Evolutionary conservation across 1,140 invertebrate species (phyloP).

Genomic region (Ectropis grisescens): DNA sequence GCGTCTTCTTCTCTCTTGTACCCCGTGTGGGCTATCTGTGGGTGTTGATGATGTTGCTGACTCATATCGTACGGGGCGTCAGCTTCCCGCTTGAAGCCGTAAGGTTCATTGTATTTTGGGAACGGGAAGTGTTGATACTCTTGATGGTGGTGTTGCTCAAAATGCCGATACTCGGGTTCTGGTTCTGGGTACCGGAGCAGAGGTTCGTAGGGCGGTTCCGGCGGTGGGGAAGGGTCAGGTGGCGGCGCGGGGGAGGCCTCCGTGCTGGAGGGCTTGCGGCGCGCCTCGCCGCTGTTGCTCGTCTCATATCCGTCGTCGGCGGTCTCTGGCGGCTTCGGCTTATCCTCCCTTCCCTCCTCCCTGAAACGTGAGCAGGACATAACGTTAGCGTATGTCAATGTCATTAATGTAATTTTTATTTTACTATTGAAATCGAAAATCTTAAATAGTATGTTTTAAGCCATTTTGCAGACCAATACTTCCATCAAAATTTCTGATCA

Average conservation of each 20-base stretch:
- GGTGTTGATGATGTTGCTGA: slow-evolving; percentile 34
- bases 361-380: slow-evolving; percentile 19
- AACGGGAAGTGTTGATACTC: slow-evolving; percentile 51
- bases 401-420: too few species aligned
- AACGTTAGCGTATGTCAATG: too few species aligned
- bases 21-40: slow-evolving; percentile 13
- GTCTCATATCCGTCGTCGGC: slow-evolving; percentile 90
- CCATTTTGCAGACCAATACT: too few species aligned
- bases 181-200: slow-evolving; percentile 27
- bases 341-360: slow-evolving; percentile 59
- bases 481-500: too few species aligned
- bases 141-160: slow-evolving; percentile 37
- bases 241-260: slow-evolving; percentile 43
- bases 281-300: slow-evolving; percentile 79
- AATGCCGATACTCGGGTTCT: slow-evolving; percentile 33
- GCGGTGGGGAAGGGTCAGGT: slow-evolving; percentile 20
- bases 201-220: slow-evolving; percentile 31
- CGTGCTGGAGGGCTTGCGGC: slow-evolving; percentile 53
- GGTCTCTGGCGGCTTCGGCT: slow-evolving; percentile 74
- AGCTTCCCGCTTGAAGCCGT: slow-evolving; percentile 47
- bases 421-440: too few species aligned
- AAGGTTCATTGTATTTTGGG: slow-evolving; percentile 47
- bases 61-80: slow-evolving; percentile 63
- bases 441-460: too few species aligned
- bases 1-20: slow-evolving; percentile 54